A percentile compares a stretch with the other conserved stretches of the same genome.
phyloP scores from a whole-genome alignment of 2,888 invertebrate genomes.

The Hydrotaea cyrtoneurina region DNA sequence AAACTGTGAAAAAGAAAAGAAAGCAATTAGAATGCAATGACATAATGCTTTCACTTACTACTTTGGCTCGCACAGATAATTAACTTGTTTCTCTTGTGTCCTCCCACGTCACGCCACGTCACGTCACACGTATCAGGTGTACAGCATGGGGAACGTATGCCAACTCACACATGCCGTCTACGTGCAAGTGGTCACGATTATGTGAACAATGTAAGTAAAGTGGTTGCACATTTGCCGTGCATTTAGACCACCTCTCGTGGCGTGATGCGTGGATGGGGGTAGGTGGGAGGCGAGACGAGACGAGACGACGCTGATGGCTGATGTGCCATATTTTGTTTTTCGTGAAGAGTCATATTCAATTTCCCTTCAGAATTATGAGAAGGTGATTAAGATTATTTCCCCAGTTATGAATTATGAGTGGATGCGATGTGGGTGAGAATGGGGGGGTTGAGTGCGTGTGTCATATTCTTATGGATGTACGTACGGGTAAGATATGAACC shows the following conservation, averaged over 20 bases:
- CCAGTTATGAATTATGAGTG: constrained; percentile 40
- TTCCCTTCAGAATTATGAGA: constrained; percentile 23
- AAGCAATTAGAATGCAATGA: constrained; percentile 45
- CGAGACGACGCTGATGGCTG: not conserved
- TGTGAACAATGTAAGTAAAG: constrained; percentile 22
- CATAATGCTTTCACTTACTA: constrained; percentile 61
- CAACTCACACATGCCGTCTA: not conserved
- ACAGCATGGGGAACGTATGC: constrained; percentile 45
- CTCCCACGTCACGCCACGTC: not conserved
- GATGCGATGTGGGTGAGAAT: constrained; percentile 9
- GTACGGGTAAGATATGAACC: constrained; percentile 3
- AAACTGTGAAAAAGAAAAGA: not conserved
- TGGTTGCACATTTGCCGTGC: constrained; percentile 35
- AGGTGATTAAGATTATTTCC: constrained; percentile 43
- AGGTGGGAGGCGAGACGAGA: not conserved
- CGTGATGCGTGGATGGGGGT: not conserved
- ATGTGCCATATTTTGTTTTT: constrained; percentile 35
- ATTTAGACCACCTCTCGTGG: not conserved
- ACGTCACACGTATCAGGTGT: not conserved
- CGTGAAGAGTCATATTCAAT: constrained; percentile 32
- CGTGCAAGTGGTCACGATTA: constrained; percentile 31
- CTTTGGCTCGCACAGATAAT: constrained; percentile 31
- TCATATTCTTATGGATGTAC: not conserved
- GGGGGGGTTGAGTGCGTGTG: constrained; percentile 32
- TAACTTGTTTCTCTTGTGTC: constrained; percentile 28